phyloP scores from a whole-genome alignment of 2,888 invertebrate species.

The Sthenelais limicola region DNA sequence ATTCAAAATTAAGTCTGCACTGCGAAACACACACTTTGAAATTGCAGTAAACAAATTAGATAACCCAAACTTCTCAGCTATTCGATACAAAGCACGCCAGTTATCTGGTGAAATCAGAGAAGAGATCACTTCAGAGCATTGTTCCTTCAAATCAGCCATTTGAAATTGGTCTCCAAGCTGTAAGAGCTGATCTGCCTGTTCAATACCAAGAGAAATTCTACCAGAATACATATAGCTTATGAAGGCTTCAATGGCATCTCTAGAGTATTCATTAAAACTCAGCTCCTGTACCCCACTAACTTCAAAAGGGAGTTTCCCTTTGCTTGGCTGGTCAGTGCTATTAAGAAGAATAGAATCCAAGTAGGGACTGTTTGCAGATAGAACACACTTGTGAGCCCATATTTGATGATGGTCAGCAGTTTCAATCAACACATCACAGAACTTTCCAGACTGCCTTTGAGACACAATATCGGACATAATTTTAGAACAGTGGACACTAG shows the following conservation, averaged over 20 bases:
- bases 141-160: background rate
- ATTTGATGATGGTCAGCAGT: background rate
- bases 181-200: background rate
- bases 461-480: too few relatives aligned
- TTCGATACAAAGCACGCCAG: too few relatives aligned
- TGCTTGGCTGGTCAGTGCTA: too few relatives aligned
- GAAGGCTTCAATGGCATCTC: background rate
- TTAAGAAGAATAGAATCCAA: background rate
- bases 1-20: too few relatives aligned
- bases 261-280: background rate
- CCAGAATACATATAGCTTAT: conserved; percentile 35
- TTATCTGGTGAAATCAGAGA: too few relatives aligned
- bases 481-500: too few relatives aligned
- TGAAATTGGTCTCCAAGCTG: conserved; percentile 1
- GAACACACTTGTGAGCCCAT: background rate
- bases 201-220: background rate
- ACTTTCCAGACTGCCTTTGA: background rate
- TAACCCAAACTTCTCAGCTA: too few relatives aligned
- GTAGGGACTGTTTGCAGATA: conserved; percentile 12
- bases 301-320: too few relatives aligned
- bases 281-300: background rate
- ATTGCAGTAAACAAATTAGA: too few relatives aligned
- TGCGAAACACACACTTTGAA: too few relatives aligned
- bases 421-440: background rate
- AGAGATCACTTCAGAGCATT: too few relatives aligned